Conservation (phyloP, 2,113 vertebrate genomes). For the Parotia lawesii region DNA sequence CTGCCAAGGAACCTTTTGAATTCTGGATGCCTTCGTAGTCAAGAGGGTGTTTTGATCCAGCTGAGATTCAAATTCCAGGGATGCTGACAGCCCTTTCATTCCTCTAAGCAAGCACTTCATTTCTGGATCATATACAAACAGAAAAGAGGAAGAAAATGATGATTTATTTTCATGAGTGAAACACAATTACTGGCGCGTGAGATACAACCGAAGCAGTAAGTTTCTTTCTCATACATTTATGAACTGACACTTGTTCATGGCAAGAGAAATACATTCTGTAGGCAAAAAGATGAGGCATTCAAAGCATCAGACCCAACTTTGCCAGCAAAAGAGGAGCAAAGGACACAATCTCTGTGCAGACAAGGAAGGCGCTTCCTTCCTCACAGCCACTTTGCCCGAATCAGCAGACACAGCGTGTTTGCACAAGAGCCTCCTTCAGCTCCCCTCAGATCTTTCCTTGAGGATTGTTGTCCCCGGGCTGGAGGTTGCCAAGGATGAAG, state of each 20-base stretch:
- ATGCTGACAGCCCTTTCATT: background rate
- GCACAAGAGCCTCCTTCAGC: background rate
- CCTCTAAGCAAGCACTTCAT: background rate
- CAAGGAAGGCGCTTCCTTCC: background rate
- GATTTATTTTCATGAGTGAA: background rate
- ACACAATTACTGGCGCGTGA: background rate
- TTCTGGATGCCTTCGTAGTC: background rate
- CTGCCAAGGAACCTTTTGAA: background rate
- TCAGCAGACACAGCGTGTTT: background rate
- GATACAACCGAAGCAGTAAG: background rate
- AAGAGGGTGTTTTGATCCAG: background rate
- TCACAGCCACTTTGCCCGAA: background rate
- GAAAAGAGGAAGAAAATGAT: background rate
- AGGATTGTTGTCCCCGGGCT: background rate
- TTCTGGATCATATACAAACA: background rate
- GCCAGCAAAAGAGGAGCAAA: background rate
- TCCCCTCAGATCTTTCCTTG: background rate
- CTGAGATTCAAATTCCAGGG: background rate
- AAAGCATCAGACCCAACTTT: background rate
- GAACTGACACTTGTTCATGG: background rate
- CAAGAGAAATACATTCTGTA: background rate
- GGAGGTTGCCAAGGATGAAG: background rate
- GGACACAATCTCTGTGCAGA: background rate
- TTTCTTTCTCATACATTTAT: background rate
- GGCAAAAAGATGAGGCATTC: background rate